phyloP scores from a whole-genome alignment of 1,140 invertebrate species.

The Geopemphigus sp. region DNA sequence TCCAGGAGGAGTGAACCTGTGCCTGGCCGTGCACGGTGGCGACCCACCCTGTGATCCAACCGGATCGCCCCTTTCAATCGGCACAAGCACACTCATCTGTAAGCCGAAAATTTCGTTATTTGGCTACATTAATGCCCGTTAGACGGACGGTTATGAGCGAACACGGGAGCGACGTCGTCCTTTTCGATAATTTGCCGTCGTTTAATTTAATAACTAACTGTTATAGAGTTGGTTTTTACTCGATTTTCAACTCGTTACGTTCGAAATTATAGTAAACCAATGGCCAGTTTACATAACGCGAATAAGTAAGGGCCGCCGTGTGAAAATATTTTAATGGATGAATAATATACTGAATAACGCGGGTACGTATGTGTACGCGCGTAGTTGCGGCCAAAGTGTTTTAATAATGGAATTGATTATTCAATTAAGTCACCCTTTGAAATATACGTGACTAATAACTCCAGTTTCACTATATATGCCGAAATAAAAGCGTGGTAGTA shows the following conservation, averaged over 20 bases:
- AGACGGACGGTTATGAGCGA: too few species aligned
- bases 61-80: constrained; percentile 45
- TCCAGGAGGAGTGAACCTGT: constrained; percentile 45
- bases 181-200: too few species aligned
- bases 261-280: background rate
- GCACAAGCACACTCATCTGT: constrained; percentile 48
- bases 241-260: too few species aligned
- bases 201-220: too few species aligned
- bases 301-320: too few species aligned
- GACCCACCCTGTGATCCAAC: constrained; percentile 43
- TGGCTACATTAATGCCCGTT: too few species aligned
- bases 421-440: constrained; percentile 28
- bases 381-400: background rate
- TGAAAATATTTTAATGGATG: background rate
- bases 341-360: background rate
- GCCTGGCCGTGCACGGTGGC: constrained; percentile 43
- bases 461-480: background rate
- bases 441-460: constrained; percentile 39
- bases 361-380: too few species aligned
- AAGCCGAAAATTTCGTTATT: background rate
- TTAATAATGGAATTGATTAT: constrained; percentile 40
- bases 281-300: background rate
- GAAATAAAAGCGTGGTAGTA: constrained; percentile 29
- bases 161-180: background rate
- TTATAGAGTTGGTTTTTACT: too few species aligned